These are phyloP conservation scores for Brevimyrus niger DNA, from an alignment of 2,113 vertebrate species.

Conservation along the genomic window DNA sequence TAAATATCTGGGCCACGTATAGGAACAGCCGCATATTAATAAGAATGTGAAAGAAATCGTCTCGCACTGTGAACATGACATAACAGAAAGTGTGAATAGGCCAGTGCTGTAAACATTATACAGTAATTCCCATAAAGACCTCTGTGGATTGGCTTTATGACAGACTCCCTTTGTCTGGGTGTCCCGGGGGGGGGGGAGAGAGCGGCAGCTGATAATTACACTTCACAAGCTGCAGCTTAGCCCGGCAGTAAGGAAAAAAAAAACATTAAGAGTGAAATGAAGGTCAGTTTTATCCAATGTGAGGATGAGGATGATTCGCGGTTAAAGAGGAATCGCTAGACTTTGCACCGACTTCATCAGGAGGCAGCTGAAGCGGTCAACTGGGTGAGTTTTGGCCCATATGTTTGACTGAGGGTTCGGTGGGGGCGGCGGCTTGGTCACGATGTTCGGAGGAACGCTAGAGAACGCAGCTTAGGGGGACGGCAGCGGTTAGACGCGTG, in stretches of 20 bases:
- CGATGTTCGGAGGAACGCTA: neutral
- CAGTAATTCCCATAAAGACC: conserved; percentile 33
- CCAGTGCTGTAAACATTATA: conserved; percentile 46
- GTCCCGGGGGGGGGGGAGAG: conserved; percentile 38
- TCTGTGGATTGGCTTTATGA: conserved; percentile 38
- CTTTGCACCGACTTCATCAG: conserved; percentile 47
- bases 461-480: conserved; percentile 20
- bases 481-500: conserved; percentile 20
- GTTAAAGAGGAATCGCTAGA: conserved; percentile 30
- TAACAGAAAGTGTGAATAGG: conserved; percentile 28
- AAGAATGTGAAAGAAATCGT: neutral
- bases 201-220: conserved; percentile 54
- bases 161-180: conserved; percentile 46
- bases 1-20: neutral
- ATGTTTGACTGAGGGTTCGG: neutral
- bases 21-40: neutral
- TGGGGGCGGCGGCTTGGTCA: neutral
- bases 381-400: conserved; percentile 24
- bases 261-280: conserved; percentile 19
- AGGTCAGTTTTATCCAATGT: conserved; percentile 36
- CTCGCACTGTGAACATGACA: conserved; percentile 27
- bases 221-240: conserved; percentile 35
- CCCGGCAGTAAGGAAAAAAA: conserved; percentile 28
- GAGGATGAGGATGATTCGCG: conserved; percentile 14
- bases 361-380: conserved; percentile 34